A percentile compares a stretch with the other conserved stretches of the same genome.
These are phyloP conservation scores for Spodoptera litura DNA, from an alignment of 1,140 invertebrate species.

Conservation along the genomic window DNA sequence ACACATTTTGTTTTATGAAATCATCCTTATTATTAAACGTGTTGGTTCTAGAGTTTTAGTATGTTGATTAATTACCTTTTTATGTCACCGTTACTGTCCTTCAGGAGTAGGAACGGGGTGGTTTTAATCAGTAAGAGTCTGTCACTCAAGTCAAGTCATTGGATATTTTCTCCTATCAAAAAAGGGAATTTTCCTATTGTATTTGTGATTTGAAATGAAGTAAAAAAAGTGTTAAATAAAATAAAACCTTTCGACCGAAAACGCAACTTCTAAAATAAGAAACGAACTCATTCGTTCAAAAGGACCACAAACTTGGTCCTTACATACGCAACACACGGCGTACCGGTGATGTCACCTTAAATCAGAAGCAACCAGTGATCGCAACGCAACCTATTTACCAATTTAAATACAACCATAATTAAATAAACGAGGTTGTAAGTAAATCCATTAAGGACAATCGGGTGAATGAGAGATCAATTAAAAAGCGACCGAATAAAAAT, in stretches of 20 bases:
- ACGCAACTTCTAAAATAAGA: too few species aligned
- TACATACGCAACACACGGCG: neutral
- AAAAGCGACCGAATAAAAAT: slow-evolving; percentile 44
- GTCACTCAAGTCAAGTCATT: too few species aligned
- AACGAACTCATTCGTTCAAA: neutral
- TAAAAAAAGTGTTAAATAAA: too few species aligned
- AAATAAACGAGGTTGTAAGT: slow-evolving; percentile 34
- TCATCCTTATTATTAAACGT: slow-evolving; percentile 17
- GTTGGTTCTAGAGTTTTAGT: neutral
- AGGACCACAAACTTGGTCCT: neutral
- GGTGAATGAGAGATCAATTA: slow-evolving; percentile 46
- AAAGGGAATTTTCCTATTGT: too few species aligned
- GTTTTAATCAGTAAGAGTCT: too few species aligned
- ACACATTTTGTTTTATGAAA: slow-evolving; percentile 2
- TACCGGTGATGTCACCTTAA: neutral
- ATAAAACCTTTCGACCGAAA: neutral
- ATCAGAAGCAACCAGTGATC: neutral
- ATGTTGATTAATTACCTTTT: too few species aligned
- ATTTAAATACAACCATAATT: slow-evolving; percentile 26
- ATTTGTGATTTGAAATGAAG: too few species aligned
- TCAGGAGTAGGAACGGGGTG: too few species aligned
- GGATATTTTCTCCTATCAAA: too few species aligned
- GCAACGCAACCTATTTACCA: slow-evolving; percentile 20
- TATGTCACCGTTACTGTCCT: too few species aligned
- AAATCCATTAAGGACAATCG: slow-evolving; percentile 43